phyloP scores from a whole-genome alignment of 2,888 invertebrate genomes.

The Arenicola marina region DNA sequence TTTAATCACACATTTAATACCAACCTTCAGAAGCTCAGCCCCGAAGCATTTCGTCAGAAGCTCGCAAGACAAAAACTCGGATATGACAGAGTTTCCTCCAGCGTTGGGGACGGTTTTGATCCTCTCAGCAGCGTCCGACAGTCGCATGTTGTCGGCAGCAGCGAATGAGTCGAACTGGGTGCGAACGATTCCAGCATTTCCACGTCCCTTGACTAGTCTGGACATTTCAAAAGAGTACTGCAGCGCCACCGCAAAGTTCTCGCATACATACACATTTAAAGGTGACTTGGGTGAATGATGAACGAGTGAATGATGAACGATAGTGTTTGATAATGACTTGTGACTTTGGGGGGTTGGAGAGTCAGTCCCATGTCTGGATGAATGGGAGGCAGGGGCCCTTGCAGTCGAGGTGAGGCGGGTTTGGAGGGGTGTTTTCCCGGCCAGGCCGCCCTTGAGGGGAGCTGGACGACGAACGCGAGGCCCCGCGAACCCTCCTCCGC shows the following conservation, averaged over 20 bases:
- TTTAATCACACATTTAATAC: too few species aligned
- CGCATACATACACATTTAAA: slow-evolving; percentile 44
- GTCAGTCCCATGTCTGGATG: background rate
- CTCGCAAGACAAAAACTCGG: slow-evolving; percentile 56
- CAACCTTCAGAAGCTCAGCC: slow-evolving; percentile 36
- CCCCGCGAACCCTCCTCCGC: too few species aligned
- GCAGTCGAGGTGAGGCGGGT: background rate
- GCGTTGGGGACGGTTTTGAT: slow-evolving; percentile 53
- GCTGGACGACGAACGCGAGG: too few species aligned
- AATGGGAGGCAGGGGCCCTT: background rate
- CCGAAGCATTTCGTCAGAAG: slow-evolving; percentile 34
- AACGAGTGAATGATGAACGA: too few species aligned
- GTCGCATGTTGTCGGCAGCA: slow-evolving; percentile 38
- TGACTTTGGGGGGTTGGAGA: background rate
- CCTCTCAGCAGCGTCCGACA: slow-evolving; percentile 41
- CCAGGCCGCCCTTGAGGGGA: too few species aligned
- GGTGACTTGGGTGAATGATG: slow-evolving; percentile 12
- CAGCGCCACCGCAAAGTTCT: slow-evolving; percentile 43
- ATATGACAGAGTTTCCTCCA: slow-evolving; percentile 54
- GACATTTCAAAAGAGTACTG: slow-evolving; percentile 41
- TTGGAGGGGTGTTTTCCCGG: too few species aligned
- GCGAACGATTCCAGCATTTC: slow-evolving; percentile 38
- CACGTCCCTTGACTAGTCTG: slow-evolving; percentile 37
- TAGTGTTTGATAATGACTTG: too few species aligned
- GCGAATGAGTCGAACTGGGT: slow-evolving; percentile 41